Conservation (phyloP, 2,888 invertebrate species). For the Scaptodrosophila latifasciaeformis region DNA sequence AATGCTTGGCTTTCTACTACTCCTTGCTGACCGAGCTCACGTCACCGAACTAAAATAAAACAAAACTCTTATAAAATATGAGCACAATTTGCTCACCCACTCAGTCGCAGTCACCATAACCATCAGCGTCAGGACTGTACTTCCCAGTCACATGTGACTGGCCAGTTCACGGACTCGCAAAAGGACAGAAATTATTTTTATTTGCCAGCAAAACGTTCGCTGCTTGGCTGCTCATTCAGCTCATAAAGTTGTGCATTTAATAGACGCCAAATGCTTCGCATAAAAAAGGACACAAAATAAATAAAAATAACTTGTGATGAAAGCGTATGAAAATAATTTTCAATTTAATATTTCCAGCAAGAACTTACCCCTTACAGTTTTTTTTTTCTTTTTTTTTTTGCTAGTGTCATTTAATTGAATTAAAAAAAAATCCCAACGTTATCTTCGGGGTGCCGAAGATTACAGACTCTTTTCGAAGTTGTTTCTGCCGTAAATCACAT, state of each 20-base stretch:
- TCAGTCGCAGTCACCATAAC: too few species aligned
- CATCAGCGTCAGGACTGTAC: not conserved
- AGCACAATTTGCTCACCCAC: constrained; percentile 24
- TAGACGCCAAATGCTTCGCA: not conserved
- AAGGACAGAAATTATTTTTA: constrained; percentile 28
- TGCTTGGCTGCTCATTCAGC: constrained; percentile 31
- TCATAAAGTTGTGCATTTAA: constrained; percentile 50
- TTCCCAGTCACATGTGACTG: not conserved
- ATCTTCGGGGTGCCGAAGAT: too few species aligned
- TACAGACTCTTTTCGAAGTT: too few species aligned
- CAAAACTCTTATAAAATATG: constrained; percentile 46
- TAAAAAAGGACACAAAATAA: constrained; percentile 4
- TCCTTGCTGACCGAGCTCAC: not conserved
- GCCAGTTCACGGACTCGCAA: not conserved
- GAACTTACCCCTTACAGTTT: too few species aligned
- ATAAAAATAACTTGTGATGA: not conserved
- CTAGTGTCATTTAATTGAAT: too few species aligned
- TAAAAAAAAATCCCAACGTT: too few species aligned
- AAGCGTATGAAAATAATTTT: too few species aligned
- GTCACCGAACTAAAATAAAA: constrained; percentile 6
- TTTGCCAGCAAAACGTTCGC: constrained; percentile 48
- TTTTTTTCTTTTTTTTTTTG: too few species aligned
- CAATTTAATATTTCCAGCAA: too few species aligned
- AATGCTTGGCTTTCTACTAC: not conserved
- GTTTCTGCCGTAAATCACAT: too few species aligned